Evolutionary conservation across 2,888 invertebrate genomes (phyloP).

Genomic region (Phymatocera aterrima): DNA sequence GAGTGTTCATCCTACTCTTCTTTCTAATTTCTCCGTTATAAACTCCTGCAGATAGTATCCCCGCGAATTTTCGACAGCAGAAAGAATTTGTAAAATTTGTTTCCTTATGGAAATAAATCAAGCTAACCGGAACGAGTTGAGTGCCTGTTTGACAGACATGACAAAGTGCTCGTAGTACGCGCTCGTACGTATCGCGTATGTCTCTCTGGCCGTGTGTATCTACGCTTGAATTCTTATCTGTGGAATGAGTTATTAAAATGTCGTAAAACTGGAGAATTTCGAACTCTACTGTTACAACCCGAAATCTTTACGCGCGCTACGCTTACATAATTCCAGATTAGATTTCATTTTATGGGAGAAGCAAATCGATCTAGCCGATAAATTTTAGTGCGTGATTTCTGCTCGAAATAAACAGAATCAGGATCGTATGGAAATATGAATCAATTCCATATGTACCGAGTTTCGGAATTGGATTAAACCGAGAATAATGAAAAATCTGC

Average conservation of each 20-base stretch:
- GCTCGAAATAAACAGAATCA: neutral
- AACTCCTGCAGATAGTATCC: neutral
- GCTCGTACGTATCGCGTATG: neutral
- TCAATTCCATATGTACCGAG: neutral
- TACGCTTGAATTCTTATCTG: slow-evolving; percentile 11
- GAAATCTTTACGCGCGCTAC: neutral
- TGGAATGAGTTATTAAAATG: slow-evolving; percentile 9
- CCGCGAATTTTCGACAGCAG: neutral
- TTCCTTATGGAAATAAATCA: neutral
- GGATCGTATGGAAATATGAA: neutral
- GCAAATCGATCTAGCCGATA: no score
- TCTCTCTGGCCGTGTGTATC: no score
- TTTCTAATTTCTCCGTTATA: no score
- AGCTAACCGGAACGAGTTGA: slow-evolving; percentile 3
- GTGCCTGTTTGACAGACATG: neutral
- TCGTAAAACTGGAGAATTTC: slow-evolving; percentile 14
- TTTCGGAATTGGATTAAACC: no score
- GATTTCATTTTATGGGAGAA: neutral
- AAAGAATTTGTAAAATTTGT: neutral
- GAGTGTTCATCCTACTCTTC: no score
- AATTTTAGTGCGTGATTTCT: neutral
- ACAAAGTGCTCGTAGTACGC: neutral
- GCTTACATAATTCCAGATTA: neutral
- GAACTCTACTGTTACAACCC: neutral
- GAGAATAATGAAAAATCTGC: no score